Conservation (phyloP, 2,888 invertebrate genomes). For the Macaria liturata region DNA sequence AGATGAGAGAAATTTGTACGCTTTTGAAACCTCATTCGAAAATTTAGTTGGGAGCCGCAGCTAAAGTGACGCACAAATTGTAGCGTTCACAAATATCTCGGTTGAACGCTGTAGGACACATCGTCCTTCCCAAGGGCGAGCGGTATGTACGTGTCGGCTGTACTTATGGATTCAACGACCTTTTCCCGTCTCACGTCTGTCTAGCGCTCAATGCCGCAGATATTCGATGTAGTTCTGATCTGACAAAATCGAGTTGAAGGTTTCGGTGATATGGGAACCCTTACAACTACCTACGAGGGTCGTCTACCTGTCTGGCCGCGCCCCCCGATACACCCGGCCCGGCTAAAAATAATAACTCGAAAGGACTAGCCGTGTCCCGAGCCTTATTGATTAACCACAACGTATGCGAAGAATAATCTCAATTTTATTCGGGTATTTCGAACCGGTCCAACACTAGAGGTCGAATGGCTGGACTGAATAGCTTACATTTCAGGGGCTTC, state of each 20-base stretch:
- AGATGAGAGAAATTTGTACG: too few species aligned
- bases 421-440: neutral
- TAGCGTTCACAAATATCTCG: constrained; percentile 39
- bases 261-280: constrained; percentile 19
- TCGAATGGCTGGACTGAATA: neutral
- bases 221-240: constrained; percentile 15
- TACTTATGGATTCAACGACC: constrained; percentile 46
- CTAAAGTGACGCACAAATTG: constrained; percentile 23
- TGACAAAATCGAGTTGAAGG: constrained; percentile 19
- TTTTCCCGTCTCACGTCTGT: constrained; percentile 42
- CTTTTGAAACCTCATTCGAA: too few species aligned
- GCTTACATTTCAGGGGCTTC: constrained; percentile 6
- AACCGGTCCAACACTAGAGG: neutral
- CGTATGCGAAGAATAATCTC: neutral
- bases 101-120: constrained; percentile 46
- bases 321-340: constrained; percentile 12
- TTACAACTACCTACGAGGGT: constrained; percentile 23
- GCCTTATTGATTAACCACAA: constrained; percentile 9
- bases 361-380: constrained; percentile 11
- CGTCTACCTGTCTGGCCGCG: constrained; percentile 25
- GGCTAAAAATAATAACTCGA: constrained; percentile 24
- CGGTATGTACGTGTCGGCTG: constrained; percentile 38
- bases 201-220: constrained; percentile 14
- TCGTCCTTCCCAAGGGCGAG: constrained; percentile 71
- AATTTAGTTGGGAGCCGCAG: constrained; percentile 2